Base-by-base conservation (phyloP, 1,140 invertebrate species). In the Pseudomyrmex pallidus region DNA sequence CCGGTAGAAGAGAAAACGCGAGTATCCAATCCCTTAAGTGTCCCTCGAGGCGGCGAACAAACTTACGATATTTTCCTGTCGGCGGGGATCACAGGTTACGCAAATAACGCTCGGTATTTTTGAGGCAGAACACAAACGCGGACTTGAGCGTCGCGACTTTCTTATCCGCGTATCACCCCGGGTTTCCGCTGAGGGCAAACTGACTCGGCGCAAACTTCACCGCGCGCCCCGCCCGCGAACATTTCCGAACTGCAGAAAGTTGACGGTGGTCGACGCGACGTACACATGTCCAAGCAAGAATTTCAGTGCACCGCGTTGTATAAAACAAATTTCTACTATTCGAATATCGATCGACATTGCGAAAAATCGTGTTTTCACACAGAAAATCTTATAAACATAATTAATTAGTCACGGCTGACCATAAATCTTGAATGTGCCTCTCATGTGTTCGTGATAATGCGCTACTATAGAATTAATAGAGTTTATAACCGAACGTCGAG, bases 51-150 rank as follows among this genome's bases (percentile, higher is more conserved):
- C 78, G 17, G n/a, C 44, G 80, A 83, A 50, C 85, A 78, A 87
- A 87, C 85, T 87, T 87, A 77, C 73, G 85, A 87, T 87, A 87
- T 78, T 84, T 86, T 59, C 13, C 61, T 44, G 57, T 83, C 85
- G 78, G 9, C 66, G 7, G 85, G 67, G 80, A 74, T 86, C 85
- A 70, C 56, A 20, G 54, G 59, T 73, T 59, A 73, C 46, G 85
- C 76, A 87, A 87, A 87, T 87, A 87, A 84, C 54, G 66, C 86
- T 52, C 17, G 67, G 48, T 87, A 84, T 87, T 87, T 77, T 22
- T 52, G 35, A 4, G 44, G 22, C 15, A 62, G 50, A 35, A 59
- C 77, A 68, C 80, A 50, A 85, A 17, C 50, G 35, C 74, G 63
- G 13, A 10, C 52, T 57, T 48, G 20, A 57, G 22, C 35, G 62